Evolutionary conservation across 1,140 invertebrate genomes (phyloP).

Genomic region (Pantala flavescens): DNA sequence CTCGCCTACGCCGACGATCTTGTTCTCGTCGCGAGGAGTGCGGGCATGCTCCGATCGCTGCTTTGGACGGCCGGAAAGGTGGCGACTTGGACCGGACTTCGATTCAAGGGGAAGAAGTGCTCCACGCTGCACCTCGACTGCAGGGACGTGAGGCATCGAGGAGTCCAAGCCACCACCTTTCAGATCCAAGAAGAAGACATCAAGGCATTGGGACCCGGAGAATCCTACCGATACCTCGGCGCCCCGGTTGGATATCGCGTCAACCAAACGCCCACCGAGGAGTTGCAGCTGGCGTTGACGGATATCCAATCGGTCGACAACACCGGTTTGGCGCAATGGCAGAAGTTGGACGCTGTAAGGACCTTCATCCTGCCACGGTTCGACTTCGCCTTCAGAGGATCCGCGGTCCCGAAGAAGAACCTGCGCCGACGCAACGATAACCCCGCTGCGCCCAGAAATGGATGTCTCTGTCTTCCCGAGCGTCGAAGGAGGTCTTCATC

Average conservation of each 20-base stretch:
- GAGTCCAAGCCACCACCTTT: slow-evolving; percentile 15
- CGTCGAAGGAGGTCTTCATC: slow-evolving; percentile 26
- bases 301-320: slow-evolving; percentile 23
- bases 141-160: not conserved
- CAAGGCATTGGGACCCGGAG: not conserved
- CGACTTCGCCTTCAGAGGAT: slow-evolving; percentile 28
- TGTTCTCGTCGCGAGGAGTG: slow-evolving; percentile 19
- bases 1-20: slow-evolving; percentile 31
- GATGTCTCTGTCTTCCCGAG: slow-evolving; percentile 27
- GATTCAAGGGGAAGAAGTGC: slow-evolving; percentile 28
- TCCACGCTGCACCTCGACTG: slow-evolving; percentile 24
- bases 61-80: slow-evolving; percentile 17
- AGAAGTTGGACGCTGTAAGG: slow-evolving; percentile 31
- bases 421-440: slow-evolving; percentile 25
- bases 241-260: slow-evolving; percentile 27
- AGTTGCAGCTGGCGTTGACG: slow-evolving; percentile 19
- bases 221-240: slow-evolving; percentile 23
- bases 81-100: slow-evolving; percentile 21
- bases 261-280: slow-evolving; percentile 22
- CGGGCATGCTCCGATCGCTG: slow-evolving; percentile 20
- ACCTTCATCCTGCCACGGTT: slow-evolving; percentile 30
- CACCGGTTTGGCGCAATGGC: slow-evolving; percentile 32
- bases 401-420: slow-evolving; percentile 22
- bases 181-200: slow-evolving; percentile 18
- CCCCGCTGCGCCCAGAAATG: slow-evolving; percentile 25